Percentiles rank a stretch among this genome's conserved stretches.
These are phyloP conservation scores for Plutomurus gul DNA, from an alignment of 1,140 invertebrate species.

Conservation along the genomic window DNA sequence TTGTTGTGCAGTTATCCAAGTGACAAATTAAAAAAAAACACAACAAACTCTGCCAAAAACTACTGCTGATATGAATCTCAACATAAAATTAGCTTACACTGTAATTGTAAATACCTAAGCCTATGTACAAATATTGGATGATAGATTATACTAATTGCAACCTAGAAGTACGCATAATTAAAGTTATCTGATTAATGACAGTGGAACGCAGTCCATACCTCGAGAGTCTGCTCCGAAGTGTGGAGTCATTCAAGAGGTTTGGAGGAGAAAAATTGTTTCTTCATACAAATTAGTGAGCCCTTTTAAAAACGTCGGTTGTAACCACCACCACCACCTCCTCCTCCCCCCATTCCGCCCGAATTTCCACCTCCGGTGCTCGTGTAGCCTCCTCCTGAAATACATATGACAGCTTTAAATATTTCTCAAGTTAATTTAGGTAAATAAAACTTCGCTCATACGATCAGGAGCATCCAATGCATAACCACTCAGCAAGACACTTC, in stretches of 20 bases:
- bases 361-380: slow-evolving; percentile 19
- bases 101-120: background rate
- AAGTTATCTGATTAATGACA: slow-evolving; percentile 7
- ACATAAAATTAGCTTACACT: slow-evolving; percentile 2
- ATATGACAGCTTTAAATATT: too few species aligned
- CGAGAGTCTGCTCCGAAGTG: background rate
- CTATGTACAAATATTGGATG: background rate
- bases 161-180: background rate
- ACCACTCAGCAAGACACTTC: background rate
- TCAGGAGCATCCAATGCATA: too few species aligned
- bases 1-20: background rate
- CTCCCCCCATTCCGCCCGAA: slow-evolving; percentile 45
- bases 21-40: slow-evolving; percentile 8
- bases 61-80: background rate
- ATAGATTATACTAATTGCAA: background rate
- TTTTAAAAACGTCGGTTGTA: slow-evolving; percentile 51
- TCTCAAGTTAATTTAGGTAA: too few species aligned
- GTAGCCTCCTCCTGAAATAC: slow-evolving; percentile 8
- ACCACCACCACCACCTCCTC: slow-evolving; percentile 48
- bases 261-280: slow-evolving; percentile 27
- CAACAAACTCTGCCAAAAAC: slow-evolving; percentile 4
- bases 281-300: background rate
- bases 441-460: too few species aligned
- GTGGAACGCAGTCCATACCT: slow-evolving; percentile 2
- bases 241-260: background rate